Conservation (phyloP, 2,888 invertebrate genomes). For the Stenolophus ochropezus region DNA sequence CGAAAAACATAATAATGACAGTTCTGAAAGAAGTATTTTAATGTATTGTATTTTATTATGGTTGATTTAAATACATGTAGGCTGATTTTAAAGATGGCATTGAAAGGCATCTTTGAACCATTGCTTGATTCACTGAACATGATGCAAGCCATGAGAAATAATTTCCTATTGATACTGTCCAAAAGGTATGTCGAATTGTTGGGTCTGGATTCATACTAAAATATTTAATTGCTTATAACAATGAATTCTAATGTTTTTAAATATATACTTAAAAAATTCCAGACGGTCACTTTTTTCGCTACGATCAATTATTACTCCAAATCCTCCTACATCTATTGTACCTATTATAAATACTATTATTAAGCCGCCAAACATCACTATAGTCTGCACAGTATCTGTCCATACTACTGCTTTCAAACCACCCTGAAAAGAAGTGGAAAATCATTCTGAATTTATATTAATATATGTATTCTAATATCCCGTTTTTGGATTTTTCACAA, state of each 20-base stretch:
- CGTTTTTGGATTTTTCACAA: no score
- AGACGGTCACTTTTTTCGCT: slow-evolving; percentile 79
- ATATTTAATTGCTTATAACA: slow-evolving; percentile 61
- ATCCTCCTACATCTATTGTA: slow-evolving; percentile 79
- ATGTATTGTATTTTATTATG: not conserved
- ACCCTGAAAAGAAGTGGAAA: slow-evolving; percentile 76
- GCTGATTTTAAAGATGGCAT: slow-evolving; percentile 84
- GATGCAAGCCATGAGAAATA: slow-evolving; percentile 88
- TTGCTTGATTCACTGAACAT: slow-evolving; percentile 90
- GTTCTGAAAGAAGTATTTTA: slow-evolving; percentile 76
- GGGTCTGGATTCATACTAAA: slow-evolving; percentile 84
- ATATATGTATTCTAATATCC: no score
- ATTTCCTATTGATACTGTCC: slow-evolving; percentile 86
- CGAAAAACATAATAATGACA: slow-evolving; percentile 84
- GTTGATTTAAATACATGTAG: slow-evolving; percentile 77
- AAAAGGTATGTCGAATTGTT: slow-evolving; percentile 86
- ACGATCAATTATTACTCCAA: slow-evolving; percentile 78
- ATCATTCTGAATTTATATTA: no score
- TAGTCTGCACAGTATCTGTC: slow-evolving; percentile 86
- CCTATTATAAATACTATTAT: slow-evolving; percentile 81
- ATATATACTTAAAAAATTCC: slow-evolving; percentile 82
- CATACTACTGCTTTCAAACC: slow-evolving; percentile 88
- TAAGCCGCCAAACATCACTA: slow-evolving; percentile 84
- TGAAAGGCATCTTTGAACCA: slow-evolving; percentile 89
- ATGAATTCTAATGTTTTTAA: not conserved